phyloP scores from a whole-genome alignment of 2,797 vertebrate species.

The Poeciliopsis gracilis region DNA sequence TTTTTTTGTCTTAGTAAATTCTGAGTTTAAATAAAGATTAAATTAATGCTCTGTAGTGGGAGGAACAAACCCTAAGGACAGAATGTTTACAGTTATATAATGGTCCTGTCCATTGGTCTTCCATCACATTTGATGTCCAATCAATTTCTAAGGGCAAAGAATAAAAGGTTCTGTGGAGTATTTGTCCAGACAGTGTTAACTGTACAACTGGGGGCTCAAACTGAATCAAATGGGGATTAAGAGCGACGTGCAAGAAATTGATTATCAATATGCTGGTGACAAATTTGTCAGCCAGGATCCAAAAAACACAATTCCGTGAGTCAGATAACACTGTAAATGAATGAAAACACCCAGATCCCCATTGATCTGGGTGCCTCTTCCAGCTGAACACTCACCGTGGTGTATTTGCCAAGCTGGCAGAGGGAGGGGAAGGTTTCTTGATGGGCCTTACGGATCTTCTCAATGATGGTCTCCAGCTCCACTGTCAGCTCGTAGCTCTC shows the following conservation, averaged over 20 bases:
- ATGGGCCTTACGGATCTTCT: conserved; percentile 96
- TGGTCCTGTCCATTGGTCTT: not conserved
- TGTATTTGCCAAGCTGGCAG: conserved; percentile 98
- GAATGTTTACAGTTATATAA: not conserved
- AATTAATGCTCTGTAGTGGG: not conserved
- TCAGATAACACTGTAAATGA: not conserved
- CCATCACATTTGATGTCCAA: conserved; percentile 17
- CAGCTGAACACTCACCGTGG: conserved; percentile 85
- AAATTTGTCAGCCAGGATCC: conserved; percentile 35
- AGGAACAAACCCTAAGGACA: not conserved
- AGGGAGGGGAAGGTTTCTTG: conserved; percentile 98
- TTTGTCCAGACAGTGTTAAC: conserved; percentile 30
- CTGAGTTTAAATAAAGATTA: not conserved
- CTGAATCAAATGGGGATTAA: conserved; percentile 58
- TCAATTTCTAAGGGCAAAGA: conserved; percentile 38
- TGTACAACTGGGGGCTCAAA: conserved; percentile 7
- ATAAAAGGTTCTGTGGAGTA: conserved; percentile 20
- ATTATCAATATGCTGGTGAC: conserved; percentile 44
- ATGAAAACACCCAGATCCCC: not conserved
- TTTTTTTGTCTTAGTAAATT: not conserved
- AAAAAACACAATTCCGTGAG: conserved; percentile 7
- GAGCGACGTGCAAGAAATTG: conserved; percentile 47
- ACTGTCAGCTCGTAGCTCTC: conserved; percentile 95
- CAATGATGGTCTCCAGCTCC: conserved; percentile 93
- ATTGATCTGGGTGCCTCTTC: not conserved